Percentiles rank a stretch among this genome's conserved stretches.
Conservation (phyloP, 2,113 vertebrate species). For the Heterotis niloticus region DNA sequence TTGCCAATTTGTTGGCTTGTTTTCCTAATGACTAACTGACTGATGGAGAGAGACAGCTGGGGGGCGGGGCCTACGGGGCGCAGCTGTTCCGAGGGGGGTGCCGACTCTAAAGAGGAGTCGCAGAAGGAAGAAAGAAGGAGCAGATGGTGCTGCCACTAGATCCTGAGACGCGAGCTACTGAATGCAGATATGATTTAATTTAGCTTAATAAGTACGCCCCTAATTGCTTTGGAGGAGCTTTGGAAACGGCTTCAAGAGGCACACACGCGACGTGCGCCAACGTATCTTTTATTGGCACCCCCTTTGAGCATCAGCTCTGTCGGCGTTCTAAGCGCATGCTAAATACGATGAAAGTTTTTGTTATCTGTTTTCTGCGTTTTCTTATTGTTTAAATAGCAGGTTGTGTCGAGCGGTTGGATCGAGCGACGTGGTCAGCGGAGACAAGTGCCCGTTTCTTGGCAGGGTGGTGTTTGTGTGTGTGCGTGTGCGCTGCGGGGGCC, state of each 20-base stretch:
- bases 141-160: slow-evolving; percentile 53
- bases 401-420: too few species aligned
- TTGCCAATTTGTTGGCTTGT: slow-evolving; percentile 58
- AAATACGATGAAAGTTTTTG: not conserved
- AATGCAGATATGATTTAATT: slow-evolving; percentile 26
- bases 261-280: not conserved
- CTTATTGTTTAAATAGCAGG: too few species aligned
- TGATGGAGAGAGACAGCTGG: slow-evolving; percentile 64
- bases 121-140: slow-evolving; percentile 22
- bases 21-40: slow-evolving; percentile 63
- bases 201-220: slow-evolving; percentile 3
- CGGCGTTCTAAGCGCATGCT: not conserved
- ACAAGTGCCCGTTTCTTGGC: too few species aligned
- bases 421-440: too few species aligned
- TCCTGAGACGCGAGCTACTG: slow-evolving; percentile 33
- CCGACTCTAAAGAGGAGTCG: slow-evolving; percentile 47
- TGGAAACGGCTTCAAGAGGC: not conserved
- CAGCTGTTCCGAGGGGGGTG: slow-evolving; percentile 52
- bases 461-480: too few species aligned
- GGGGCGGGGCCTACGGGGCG: slow-evolving; percentile 51
- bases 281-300: not conserved
- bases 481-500: too few species aligned
- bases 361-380: not conserved
- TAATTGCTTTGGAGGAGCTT: slow-evolving; percentile 13
- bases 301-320: not conserved